Conservation (phyloP, 2,797 vertebrate species). For the Apogon talboti region DNA sequence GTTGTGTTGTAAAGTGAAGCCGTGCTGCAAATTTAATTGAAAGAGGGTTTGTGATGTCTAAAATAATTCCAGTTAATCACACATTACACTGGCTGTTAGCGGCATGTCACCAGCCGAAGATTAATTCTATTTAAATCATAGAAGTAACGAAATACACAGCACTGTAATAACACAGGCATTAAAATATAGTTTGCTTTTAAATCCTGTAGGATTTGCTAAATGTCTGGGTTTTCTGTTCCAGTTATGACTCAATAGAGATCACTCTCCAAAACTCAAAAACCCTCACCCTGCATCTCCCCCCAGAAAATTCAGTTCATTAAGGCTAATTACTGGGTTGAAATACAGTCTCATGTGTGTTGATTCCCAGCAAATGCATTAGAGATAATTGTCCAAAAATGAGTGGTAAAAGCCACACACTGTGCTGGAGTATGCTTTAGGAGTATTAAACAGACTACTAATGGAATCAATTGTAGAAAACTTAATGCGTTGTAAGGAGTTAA, state of each 20-base stretch:
- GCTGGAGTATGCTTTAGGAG: neutral
- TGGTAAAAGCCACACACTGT: no score
- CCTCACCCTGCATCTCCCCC: conserved; percentile 10
- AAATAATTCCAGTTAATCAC: conserved; percentile 35
- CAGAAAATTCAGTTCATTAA: conserved; percentile 27
- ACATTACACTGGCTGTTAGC: conserved; percentile 21
- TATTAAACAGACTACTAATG: neutral
- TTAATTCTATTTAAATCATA: conserved; percentile 5
- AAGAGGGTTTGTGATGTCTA: conserved; percentile 24
- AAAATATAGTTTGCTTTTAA: conserved; percentile 7
- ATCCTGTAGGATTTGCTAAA: conserved; percentile 18
- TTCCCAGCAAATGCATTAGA: conserved; percentile 40
- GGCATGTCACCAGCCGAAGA: conserved; percentile 6
- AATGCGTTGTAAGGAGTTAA: neutral
- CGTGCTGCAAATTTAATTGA: conserved; percentile 52
- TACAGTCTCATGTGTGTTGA: conserved; percentile 6
- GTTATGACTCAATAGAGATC: conserved; percentile 40
- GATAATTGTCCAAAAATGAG: conserved; percentile 20
- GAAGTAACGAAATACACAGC: neutral
- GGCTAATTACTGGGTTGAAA: conserved; percentile 20
- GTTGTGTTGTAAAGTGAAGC: conserved; percentile 54
- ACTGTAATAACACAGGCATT: no score
- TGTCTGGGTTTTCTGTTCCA: conserved; percentile 23
- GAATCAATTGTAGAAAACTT: neutral
- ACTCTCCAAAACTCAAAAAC: conserved; percentile 16